Conservation (phyloP, 2,888 invertebrate genomes). For the Lampropteryx suffumata region DNA sequence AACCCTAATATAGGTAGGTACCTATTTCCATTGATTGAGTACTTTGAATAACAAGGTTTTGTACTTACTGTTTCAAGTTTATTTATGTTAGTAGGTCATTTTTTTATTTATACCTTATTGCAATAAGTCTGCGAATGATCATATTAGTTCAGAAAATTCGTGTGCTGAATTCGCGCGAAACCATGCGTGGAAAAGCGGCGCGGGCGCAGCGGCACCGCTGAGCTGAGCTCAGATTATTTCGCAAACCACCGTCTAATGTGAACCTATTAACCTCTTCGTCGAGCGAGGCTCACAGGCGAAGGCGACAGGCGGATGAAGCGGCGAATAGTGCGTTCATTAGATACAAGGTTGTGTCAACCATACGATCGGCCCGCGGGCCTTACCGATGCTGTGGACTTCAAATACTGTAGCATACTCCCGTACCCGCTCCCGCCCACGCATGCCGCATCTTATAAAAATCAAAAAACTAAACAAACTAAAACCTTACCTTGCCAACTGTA, state of each 20-base stretch:
- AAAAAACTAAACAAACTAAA: conserved; percentile 71
- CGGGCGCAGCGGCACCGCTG: conserved; percentile 64
- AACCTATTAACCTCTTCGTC: conserved; percentile 82
- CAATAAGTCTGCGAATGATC: conserved; percentile 27
- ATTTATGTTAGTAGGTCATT: conserved; percentile 28
- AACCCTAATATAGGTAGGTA: not conserved
- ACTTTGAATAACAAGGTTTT: not conserved
- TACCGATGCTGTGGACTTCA: conserved; percentile 29
- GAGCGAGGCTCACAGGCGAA: conserved; percentile 76
- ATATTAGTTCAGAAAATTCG: conserved; percentile 27
- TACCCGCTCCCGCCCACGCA: conserved; percentile 41
- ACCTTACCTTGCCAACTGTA: conserved; percentile 80
- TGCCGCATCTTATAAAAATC: conserved; percentile 51
- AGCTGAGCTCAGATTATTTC: conserved; percentile 69
- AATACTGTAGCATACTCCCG: conserved; percentile 31
- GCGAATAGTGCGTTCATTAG: conserved; percentile 76
- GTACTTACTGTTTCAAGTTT: conserved; percentile 12
- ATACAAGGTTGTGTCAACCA: conserved; percentile 75
- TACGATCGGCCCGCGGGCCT: conserved; percentile 50
- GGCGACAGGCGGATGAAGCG: conserved; percentile 79
- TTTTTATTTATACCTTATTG: conserved; percentile 20
- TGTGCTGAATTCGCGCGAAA: conserved; percentile 70
- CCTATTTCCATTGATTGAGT: not conserved
- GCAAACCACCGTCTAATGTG: conserved; percentile 82
- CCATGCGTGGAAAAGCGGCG: conserved; percentile 68